phyloP scores from a whole-genome alignment of 2,113 vertebrate genomes.

The Montifringilla adamsi region DNA sequence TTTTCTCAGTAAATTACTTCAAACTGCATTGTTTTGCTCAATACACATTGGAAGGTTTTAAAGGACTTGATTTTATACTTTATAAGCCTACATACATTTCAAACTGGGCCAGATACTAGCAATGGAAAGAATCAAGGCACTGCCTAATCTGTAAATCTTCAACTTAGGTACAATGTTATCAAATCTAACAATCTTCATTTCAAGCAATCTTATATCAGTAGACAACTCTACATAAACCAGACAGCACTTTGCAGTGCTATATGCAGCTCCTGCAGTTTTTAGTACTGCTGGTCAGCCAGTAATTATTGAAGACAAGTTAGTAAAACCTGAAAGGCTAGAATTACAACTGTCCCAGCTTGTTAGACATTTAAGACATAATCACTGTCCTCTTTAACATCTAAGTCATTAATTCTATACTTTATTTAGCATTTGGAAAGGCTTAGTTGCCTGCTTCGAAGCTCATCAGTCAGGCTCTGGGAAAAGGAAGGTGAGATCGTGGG shows the following conservation, averaged over 20 bases:
- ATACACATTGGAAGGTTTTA: background rate
- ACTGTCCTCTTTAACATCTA: background rate
- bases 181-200: background rate
- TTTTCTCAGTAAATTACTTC: background rate
- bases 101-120: background rate
- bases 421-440: conserved; percentile 10
- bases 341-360: background rate
- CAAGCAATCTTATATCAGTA: background rate
- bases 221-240: background rate
- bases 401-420: background rate
- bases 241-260: background rate
- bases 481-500: conserved; percentile 49
- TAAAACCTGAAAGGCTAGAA: background rate
- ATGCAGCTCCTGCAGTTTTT: background rate
- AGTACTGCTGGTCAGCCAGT: background rate
- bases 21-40: background rate
- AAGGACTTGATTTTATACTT: background rate
- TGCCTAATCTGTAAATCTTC: background rate
- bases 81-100: background rate
- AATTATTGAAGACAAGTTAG: conserved; percentile 8
- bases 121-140: background rate
- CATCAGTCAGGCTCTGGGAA: conserved; percentile 22
- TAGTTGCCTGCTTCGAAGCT: background rate
- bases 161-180: background rate
- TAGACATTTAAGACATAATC: background rate